Evolutionary conservation across 2,888 invertebrate genomes (phyloP).

Genomic region (Sepioteuthis lessoniana): DNA sequence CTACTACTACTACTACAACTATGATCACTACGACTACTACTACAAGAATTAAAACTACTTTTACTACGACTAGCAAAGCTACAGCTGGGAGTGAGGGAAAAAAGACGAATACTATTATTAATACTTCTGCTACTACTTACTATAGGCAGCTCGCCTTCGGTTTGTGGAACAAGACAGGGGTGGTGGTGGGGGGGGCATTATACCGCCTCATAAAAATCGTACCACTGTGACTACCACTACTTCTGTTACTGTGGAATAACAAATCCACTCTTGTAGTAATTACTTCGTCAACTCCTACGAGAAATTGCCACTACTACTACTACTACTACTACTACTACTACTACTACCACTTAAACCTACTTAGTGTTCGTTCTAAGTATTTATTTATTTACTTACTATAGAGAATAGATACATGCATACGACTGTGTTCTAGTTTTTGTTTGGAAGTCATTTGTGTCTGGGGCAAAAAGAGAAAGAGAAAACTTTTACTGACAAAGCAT

Average conservation of each 20-base stretch:
- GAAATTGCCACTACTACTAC: neutral
- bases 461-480: neutral
- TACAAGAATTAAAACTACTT: neutral
- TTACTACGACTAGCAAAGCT: conserved; percentile 20
- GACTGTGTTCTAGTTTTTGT: too few relatives aligned
- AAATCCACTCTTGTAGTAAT: neutral
- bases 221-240: neutral
- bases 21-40: too few relatives aligned
- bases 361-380: neutral
- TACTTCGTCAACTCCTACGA: conserved; percentile 33
- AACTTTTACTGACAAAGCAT: neutral
- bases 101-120: neutral
- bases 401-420: neutral
- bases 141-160: conserved; percentile 7
- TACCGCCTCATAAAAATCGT: neutral
- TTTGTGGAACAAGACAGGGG: neutral
- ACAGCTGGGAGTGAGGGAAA: neutral
- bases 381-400: neutral
- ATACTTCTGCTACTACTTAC: neutral
- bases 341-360: neutral
- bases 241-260: neutral
- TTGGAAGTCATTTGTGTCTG: too few relatives aligned
- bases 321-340: neutral
- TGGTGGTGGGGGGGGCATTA: neutral
- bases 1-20: neutral